Evolutionary conservation across 2,888 invertebrate species (phyloP), one percentile per base, ranked within the genome.

Genomic region (Drosophila aldrichi): DNA sequence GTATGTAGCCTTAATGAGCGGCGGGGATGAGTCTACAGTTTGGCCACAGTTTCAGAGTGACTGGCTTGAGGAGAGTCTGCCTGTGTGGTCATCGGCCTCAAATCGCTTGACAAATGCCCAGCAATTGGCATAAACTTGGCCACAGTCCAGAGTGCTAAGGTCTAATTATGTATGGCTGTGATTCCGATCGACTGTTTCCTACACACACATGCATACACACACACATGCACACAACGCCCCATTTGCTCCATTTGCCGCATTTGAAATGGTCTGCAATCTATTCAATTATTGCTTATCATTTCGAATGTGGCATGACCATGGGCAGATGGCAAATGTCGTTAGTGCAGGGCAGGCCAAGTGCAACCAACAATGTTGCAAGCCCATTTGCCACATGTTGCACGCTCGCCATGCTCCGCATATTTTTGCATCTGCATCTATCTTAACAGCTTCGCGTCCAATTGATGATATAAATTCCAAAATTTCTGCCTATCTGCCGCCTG

Each of bases 211-310:
- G n/a, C 38, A 40, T n/a, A 22, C 40, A 18, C 55, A 12, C 29
- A 14, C 36, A 20, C 38, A 56, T 52, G 36, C 62, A 49, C 60
- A 34, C 46, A 36, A 48, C 40, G 74, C 74, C 58, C 60, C 71
- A 70, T 70, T 79, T 77, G 77, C 43, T 51, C 67, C 88, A 64
- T 84, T 85, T 85, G 58, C 70, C 34, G 68, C 88, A 67, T 85
- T 85, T 85, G 83, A 86, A 88, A 86, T 86, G 79, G 62, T 77
- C 70, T 51, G 72, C 89, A 88, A 85, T 85, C 88, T 85, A 83
- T 86, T 88, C 87, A 85, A 85, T 88, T 85, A 85, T 86, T 85
- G 88, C 89, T 85, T 85, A 88, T 85, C 87, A 88, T 77, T 81
- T 71, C 64, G 74, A 71, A 69, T 64, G 74, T 65, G 65, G 51